Evolutionary conservation across 1,140 invertebrate genomes (phyloP), one percentile per base, ranked within the genome.

Genomic region (Bombus vancouverensis): DNA sequence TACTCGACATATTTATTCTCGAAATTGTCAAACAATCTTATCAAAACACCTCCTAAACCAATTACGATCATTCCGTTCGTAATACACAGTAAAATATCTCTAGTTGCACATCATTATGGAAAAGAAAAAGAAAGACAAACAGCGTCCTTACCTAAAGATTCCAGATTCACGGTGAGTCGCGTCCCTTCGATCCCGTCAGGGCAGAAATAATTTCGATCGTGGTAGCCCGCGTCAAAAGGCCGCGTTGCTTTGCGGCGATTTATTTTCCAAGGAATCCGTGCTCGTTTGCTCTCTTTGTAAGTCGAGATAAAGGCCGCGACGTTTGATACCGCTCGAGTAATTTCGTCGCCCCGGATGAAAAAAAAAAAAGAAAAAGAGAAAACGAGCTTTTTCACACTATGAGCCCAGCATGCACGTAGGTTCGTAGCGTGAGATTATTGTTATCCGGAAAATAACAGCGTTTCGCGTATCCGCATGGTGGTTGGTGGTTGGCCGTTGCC

Each of bases 311-410:
- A 85, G 83, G 53, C 53, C 59, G 57, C 53, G 37, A 72, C 76
- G 83, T 84, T 84, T 79, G 83, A 79, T 79, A 79, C 53, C 66
- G 83, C 76, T 65, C 76, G 83, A 86, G 62, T 86, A 89, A 89
- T 89, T 85, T 65, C 75, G 70, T 57, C 65, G 79, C n/a, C 39
- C 3, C 73, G 70, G 1, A 15, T 53, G 71, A 18, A 86, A 85
- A 87, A 86, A 85, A 87, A 25, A 59, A 59, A 28, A 59, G 3
- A 59, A 12, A 59, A 25, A 8, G 3, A n/a, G 9, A 4, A 62
- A n/a, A n/a, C 59, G 28, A 62, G 18, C 10, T 34, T 66, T 34
- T 15, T 34, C 65, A 18, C 65, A 22, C n/a, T 8, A 13, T n/a
- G 59, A n/a, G 68, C 8, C 12, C 4, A 6, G 70, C n/a, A 70